These are phyloP conservation scores for Calyptomena viridis DNA, from an alignment of 2,113 vertebrate genomes.

Conservation along the genomic window DNA sequence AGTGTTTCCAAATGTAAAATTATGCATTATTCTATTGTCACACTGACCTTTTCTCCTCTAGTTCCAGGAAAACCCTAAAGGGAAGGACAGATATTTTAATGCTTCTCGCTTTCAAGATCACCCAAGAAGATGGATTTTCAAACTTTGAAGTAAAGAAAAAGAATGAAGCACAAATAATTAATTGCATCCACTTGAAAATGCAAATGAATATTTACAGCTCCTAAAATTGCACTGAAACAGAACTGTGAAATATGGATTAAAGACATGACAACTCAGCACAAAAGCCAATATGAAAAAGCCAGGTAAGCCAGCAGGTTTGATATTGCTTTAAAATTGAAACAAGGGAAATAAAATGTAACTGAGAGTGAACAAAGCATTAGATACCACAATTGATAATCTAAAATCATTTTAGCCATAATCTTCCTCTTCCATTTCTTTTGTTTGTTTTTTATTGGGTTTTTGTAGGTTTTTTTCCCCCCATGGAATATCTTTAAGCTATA, in stretches of 20 bases:
- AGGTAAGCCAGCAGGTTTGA: neutral
- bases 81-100: conserved; percentile 58
- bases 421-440: neutral
- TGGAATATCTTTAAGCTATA: neutral
- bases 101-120: neutral
- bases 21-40: neutral
- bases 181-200: neutral
- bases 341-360: neutral
- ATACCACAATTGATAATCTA: neutral
- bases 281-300: conserved; percentile 37
- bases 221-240: conserved; percentile 4
- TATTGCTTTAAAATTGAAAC: neutral
- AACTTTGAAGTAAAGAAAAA: conserved; percentile 25
- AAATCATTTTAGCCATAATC: neutral
- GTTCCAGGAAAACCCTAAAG: conserved; percentile 90
- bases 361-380: neutral
- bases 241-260: neutral
- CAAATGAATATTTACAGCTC: conserved; percentile 13
- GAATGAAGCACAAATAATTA: conserved; percentile 1
- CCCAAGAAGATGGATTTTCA: neutral
- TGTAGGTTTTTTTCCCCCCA: accelerated
- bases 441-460: neutral
- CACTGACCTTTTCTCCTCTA: conserved; percentile 95
- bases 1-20: neutral
- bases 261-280: conserved; percentile 21